Evolutionary conservation across 2,888 invertebrate species (phyloP).

Genomic region (Rhogogaster chlorosoma): DNA sequence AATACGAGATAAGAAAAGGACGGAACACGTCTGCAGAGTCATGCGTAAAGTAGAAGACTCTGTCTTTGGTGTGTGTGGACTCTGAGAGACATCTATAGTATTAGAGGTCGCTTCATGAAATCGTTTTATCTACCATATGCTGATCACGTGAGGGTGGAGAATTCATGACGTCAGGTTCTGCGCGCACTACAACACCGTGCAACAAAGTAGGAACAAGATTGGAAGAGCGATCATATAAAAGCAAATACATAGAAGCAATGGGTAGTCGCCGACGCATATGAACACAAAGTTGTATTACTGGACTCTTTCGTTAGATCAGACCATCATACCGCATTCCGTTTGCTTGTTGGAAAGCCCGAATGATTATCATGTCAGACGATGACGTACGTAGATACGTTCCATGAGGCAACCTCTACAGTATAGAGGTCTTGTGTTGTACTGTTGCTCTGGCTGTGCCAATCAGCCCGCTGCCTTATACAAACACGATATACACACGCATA

Average conservation of each 20-base stretch:
- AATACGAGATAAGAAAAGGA: neutral
- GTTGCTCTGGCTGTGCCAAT: too few species aligned
- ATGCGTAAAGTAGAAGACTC: neutral
- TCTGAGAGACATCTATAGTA: neutral
- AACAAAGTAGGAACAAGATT: neutral
- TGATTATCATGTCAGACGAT: neutral
- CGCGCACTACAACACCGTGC: neutral
- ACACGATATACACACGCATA: constrained; percentile 47
- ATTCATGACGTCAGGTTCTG: neutral
- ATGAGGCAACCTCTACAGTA: neutral
- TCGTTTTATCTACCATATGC: neutral
- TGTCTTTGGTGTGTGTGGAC: neutral
- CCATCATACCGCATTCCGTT: neutral
- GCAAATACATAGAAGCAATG: neutral
- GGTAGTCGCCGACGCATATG: neutral
- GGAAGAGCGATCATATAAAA: neutral
- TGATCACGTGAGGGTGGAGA: neutral
- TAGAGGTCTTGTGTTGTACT: neutral
- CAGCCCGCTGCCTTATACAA: constrained; percentile 54
- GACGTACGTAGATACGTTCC: neutral
- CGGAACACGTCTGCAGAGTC: neutral
- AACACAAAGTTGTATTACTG: neutral
- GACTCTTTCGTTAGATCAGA: neutral
- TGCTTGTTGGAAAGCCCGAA: neutral
- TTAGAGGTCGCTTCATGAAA: neutral